These are phyloP conservation scores for Choreutis nemorana DNA, from an alignment of 2,888 invertebrate species.

Conservation along the genomic window DNA sequence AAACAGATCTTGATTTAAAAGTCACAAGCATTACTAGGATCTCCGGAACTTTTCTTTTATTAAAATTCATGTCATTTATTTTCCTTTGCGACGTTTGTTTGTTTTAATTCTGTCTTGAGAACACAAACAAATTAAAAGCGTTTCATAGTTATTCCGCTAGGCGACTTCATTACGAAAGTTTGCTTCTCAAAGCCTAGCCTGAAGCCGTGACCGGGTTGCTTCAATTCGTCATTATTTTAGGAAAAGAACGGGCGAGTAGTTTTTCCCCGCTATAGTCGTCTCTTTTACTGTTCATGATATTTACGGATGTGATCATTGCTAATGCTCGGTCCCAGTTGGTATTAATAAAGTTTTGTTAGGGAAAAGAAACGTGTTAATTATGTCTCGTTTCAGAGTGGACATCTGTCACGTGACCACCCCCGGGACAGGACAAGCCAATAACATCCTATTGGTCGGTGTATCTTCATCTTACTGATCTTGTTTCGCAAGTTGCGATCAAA, in stretches of 20 bases:
- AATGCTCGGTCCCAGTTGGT: slow-evolving; percentile 47
- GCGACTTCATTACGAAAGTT: slow-evolving; percentile 65
- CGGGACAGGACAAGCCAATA: slow-evolving; percentile 2
- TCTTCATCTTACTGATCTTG: too few relatives aligned
- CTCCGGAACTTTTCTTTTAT: too few relatives aligned
- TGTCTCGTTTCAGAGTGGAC: slow-evolving; percentile 28
- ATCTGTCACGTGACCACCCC: slow-evolving; percentile 41
- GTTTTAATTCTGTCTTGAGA: too few relatives aligned
- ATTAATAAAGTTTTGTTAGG: slow-evolving; percentile 64
- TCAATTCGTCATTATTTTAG: too few relatives aligned
- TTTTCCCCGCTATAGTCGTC: too few relatives aligned
- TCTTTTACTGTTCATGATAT: too few relatives aligned
- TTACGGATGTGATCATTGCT: too few relatives aligned
- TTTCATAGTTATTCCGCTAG: slow-evolving; percentile 50
- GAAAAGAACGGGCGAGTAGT: too few relatives aligned
- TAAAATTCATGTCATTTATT: too few relatives aligned
- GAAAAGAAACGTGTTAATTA: slow-evolving; percentile 64
- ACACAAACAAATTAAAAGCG: slow-evolving; percentile 51
- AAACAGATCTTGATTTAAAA: slow-evolving; percentile 10
- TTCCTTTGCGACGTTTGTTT: too few relatives aligned
- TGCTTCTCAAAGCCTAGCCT: slow-evolving; percentile 58
- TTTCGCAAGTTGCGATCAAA: slow-evolving; percentile 1
- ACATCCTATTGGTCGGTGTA: too few relatives aligned
- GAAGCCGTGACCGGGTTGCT: slow-evolving; percentile 2
- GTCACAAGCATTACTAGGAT: slow-evolving; percentile 7